Conservation (phyloP, 2,113 vertebrate genomes). For the Fulmarus glacialis region DNA sequence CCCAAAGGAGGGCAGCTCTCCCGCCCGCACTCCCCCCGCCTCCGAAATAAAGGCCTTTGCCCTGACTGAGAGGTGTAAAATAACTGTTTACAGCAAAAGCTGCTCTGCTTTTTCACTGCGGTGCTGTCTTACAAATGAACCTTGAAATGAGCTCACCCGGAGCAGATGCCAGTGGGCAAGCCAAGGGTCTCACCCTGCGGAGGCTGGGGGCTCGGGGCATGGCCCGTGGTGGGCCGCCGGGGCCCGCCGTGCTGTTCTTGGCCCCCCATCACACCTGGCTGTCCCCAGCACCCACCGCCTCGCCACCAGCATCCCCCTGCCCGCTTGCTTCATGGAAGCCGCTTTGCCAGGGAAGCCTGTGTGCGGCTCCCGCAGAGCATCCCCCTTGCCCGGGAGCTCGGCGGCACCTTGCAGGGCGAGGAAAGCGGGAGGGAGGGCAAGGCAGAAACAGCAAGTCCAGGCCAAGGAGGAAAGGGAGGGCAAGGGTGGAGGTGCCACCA, state of each 20-base stretch:
- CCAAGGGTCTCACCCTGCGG: background rate
- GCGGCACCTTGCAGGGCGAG: background rate
- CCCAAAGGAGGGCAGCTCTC: background rate
- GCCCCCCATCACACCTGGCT: too few relatives aligned
- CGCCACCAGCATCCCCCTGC: rapidly evolving
- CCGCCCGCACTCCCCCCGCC: background rate
- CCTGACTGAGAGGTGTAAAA: slow-evolving; percentile 55
- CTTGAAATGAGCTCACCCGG: slow-evolving; percentile 8
- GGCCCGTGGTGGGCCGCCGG: background rate
- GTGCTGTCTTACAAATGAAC: slow-evolving; percentile 31
- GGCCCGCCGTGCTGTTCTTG: rapidly evolving
- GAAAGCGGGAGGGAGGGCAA: background rate
- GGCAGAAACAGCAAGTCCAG: background rate
- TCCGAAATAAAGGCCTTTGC: slow-evolving; percentile 23
- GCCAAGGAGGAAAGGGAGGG: background rate
- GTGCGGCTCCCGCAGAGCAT: background rate
- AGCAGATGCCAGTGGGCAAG: background rate
- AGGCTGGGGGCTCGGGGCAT: background rate
- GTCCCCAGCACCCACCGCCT: rapidly evolving
- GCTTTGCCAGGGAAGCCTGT: background rate
- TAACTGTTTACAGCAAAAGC: slow-evolving; percentile 40
- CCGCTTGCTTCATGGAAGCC: background rate
- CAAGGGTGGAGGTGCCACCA: background rate
- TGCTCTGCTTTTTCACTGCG: background rate
- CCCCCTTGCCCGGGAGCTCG: background rate